Conservation (phyloP, 1,140 invertebrate species). For the Rhagoletis pomonella region DNA sequence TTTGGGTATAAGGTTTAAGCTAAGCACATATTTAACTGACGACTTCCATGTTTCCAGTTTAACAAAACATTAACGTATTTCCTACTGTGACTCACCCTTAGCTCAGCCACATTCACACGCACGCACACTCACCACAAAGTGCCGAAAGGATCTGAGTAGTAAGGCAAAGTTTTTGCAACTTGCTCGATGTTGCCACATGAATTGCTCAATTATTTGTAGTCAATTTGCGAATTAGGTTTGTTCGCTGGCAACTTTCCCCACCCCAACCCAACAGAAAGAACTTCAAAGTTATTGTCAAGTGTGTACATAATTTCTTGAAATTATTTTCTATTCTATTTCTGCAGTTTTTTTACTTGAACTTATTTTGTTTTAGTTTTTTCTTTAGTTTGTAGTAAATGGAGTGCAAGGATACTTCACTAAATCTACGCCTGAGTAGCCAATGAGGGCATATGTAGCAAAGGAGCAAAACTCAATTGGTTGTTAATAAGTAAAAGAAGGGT, state of each 20-base stretch:
- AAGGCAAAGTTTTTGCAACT: background rate
- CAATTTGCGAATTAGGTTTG: slow-evolving; percentile 55
- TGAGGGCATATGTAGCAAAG: background rate
- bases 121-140: background rate
- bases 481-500: background rate
- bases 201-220: slow-evolving; percentile 55
- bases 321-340: background rate
- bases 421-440: background rate
- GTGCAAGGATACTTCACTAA: background rate
- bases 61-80: background rate
- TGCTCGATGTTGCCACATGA: slow-evolving; percentile 10
- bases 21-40: too few relatives aligned
- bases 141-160: background rate
- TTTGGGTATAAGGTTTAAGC: too few relatives aligned
- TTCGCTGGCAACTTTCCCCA: slow-evolving; percentile 31
- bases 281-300: slow-evolving; percentile 41
- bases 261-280: background rate
- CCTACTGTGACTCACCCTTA: background rate
- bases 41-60: too few relatives aligned
- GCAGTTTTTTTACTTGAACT: slow-evolving; percentile 18
- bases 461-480: slow-evolving; percentile 46
- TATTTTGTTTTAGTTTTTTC: background rate
- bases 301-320: slow-evolving; percentile 17
- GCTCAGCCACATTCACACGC: background rate
- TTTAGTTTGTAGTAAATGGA: background rate